Base-by-base conservation (phyloP, 2,888 invertebrate species). In the Plusia festucae region DNA sequence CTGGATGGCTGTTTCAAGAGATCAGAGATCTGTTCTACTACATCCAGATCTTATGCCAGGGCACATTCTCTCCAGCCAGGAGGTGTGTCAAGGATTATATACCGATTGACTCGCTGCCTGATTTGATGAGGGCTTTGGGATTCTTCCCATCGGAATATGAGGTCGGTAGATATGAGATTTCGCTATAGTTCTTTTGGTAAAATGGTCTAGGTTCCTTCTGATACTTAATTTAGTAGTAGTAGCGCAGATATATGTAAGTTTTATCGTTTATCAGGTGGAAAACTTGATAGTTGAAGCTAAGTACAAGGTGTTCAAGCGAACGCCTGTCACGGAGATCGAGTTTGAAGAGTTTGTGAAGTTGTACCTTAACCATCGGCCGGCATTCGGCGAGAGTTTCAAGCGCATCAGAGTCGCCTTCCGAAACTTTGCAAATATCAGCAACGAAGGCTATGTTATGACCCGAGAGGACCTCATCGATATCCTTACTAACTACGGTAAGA, bases 21-120 rank as follows among this genome's bases (percentile, higher is more conserved):
- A 96, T 98, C 85, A 95, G 97, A 76, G 97, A 97, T 84, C 92
- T 97, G 68, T 97, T 97, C 90, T 97, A 97, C 88, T 97, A 97
- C 86, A 96, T 97, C 76, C 97, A 97, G 92, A 96, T 97, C 53
- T 88, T 97, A 77, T 96, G 97, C 78, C 97, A 97, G 84, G 97
- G 97, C 5, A 96, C 97, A 56, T 96, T 97, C 85, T 96, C 96
- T 0, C 96, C 96, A 57, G 94, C 96, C 3, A 95, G 95, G 70
- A 91, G 97, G 73, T 89, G 92, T 5, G 96, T 97, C 46, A 95
- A 95, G 18, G 96, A 96, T 60, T 93, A 88, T 73, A 96, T 97
- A 57, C 95, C 96, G 0, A 92, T 97, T 24, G 94, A 96, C 22
- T 97, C 97, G 81, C 90, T 98, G 53, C 96, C 97, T 0, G 97